A percentile compares a stretch with the other conserved stretches of the same genome.
Evolutionary conservation across 1,140 invertebrate genomes (phyloP).

Genomic region (Neodiprion lecontei): DNA sequence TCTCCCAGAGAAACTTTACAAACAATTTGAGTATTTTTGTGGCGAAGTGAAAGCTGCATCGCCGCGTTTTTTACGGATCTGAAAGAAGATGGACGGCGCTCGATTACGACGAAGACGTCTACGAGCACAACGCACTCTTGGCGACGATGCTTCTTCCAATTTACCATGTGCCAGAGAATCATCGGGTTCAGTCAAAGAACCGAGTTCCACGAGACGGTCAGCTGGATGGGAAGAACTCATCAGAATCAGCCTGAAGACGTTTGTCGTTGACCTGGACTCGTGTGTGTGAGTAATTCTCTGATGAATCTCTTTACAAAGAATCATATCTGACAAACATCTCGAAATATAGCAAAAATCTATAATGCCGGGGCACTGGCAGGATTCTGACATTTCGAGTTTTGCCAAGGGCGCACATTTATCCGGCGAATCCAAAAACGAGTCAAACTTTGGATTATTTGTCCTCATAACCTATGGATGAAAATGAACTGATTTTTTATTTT

Average conservation of each 20-base stretch:
- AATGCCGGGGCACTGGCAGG: no score
- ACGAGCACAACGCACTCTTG: not conserved
- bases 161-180: not conserved
- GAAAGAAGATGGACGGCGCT: not conserved
- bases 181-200: not conserved
- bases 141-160: not conserved
- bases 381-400: no score
- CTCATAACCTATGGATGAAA: no score
- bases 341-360: no score
- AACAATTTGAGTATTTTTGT: not conserved
- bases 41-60: not conserved
- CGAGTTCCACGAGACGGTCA: not conserved
- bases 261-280: not conserved
- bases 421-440: no score
- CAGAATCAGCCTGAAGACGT: not conserved
- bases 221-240: not conserved
- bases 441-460: no score
- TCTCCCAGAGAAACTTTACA: not conserved
- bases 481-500: no score
- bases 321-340: no score
- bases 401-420: no score
- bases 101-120: slow-evolving; percentile 1
- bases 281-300: not conserved
- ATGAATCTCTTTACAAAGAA: no score
- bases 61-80: not conserved